Conservation (phyloP, 2,888 invertebrate genomes). For the Sycophila texana region DNA sequence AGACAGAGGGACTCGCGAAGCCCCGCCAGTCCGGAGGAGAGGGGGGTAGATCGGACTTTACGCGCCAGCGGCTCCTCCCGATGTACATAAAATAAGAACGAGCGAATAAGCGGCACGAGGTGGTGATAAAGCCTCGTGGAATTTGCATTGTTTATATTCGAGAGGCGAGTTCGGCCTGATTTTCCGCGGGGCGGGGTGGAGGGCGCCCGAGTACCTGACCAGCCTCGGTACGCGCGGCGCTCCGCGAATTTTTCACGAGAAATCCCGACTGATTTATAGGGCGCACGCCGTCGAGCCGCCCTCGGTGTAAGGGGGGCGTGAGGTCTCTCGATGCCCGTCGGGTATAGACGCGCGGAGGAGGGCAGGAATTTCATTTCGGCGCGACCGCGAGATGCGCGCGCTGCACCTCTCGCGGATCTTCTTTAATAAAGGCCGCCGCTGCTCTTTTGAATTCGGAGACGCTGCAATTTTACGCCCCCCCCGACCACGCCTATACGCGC, state of each 20-base stretch:
- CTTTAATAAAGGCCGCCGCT: slow-evolving; percentile 34
- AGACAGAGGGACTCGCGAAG: neutral
- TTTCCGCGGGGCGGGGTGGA: slow-evolving; percentile 13
- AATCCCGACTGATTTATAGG: slow-evolving; percentile 62
- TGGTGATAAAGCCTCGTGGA: slow-evolving; percentile 9
- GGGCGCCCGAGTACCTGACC: slow-evolving; percentile 43
- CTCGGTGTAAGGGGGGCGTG: neutral
- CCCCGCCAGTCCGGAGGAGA: neutral
- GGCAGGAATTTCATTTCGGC: slow-evolving; percentile 68
- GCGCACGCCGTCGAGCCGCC: slow-evolving; percentile 52
- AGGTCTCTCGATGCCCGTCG: slow-evolving; percentile 47
- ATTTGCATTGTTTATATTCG: slow-evolving; percentile 42
- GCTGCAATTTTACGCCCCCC: slow-evolving; percentile 4
- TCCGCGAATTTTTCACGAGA: slow-evolving; percentile 62
- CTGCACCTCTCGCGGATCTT: slow-evolving; percentile 5
- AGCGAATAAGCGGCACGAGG: slow-evolving; percentile 18
- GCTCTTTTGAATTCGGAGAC: slow-evolving; percentile 1
- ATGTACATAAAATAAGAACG: slow-evolving; percentile 13
- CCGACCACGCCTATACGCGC: too few relatives aligned
- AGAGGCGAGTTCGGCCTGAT: slow-evolving; percentile 40
- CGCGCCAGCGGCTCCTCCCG: neutral
- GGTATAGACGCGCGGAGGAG: slow-evolving; percentile 33
- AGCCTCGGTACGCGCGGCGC: slow-evolving; percentile 45
- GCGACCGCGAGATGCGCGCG: slow-evolving; percentile 4
- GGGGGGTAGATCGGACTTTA: neutral